These are phyloP conservation scores for Enhydra lutris DNA, from an alignment of 2,113 vertebrate species.

Conservation along the genomic window DNA sequence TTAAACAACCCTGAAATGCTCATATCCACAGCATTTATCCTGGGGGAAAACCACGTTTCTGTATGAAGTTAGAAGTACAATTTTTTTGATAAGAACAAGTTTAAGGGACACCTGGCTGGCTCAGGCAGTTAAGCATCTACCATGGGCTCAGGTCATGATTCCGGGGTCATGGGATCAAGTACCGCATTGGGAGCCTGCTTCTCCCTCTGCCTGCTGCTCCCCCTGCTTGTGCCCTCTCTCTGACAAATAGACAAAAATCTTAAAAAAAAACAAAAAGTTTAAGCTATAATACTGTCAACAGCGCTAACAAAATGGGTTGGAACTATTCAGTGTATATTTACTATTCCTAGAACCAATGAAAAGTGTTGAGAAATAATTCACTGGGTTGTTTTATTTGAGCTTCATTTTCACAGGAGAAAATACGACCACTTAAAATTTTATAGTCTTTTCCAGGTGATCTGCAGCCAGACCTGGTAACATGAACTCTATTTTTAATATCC, in stretches of 20 bases:
- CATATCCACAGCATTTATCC: neutral
- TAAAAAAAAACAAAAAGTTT: neutral
- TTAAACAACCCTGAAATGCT: neutral
- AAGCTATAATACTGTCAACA: neutral
- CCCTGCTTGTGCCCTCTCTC: too few species aligned
- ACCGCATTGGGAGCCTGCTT: too few species aligned
- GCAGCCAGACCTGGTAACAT: neutral
- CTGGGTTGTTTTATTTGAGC: neutral
- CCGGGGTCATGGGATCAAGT: too few species aligned
- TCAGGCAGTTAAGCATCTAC: too few species aligned
- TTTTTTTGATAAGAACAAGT: neutral
- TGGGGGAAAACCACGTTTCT: neutral
- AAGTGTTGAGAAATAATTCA: neutral
- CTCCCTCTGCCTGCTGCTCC: too few species aligned
- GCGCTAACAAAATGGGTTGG: neutral
- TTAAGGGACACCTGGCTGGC: neutral
- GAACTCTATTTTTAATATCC: neutral
- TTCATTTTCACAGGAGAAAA: slow-evolving; percentile 51
- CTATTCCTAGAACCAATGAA: slow-evolving; percentile 4
- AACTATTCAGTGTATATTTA: slow-evolving; percentile 17
- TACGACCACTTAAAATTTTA: slow-evolving; percentile 21
- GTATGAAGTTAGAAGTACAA: neutral
- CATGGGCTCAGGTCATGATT: too few species aligned
- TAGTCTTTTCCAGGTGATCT: neutral
- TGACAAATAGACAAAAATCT: too few species aligned